Conservation (phyloP, 2,888 invertebrate genomes). For the Listrodromus nycthemerus region DNA sequence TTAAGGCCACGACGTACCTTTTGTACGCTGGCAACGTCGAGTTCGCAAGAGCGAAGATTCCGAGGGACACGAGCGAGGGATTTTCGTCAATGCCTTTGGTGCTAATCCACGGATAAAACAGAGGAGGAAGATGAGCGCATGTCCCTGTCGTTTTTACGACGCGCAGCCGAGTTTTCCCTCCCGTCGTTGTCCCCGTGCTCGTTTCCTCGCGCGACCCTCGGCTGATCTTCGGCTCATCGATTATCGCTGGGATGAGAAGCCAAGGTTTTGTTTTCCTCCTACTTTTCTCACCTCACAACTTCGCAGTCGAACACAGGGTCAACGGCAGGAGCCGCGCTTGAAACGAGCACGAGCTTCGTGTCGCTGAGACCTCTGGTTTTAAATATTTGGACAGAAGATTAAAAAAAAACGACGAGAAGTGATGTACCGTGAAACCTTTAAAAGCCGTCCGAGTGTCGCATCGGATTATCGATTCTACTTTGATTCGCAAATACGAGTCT, state of each 20-base stretch:
- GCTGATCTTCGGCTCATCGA: conserved; percentile 48
- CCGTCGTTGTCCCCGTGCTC: conserved; percentile 25
- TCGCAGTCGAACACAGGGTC: conserved; percentile 35
- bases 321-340: conserved; percentile 6
- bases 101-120: conserved; percentile 8
- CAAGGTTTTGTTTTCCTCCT: conserved; percentile 16
- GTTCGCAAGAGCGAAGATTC: conserved; percentile 49
- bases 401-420: neutral
- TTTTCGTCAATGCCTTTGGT: conserved; percentile 29
- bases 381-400: conserved; percentile 3
- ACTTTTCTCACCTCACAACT: neutral
- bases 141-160: conserved; percentile 60
- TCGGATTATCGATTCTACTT: conserved; percentile 22
- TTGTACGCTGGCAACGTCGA: conserved; percentile 36
- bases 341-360: neutral
- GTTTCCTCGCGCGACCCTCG: conserved; percentile 14
- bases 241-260: conserved; percentile 41
- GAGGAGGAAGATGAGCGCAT: neutral
- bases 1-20: conserved; percentile 35
- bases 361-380: neutral
- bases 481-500: neutral
- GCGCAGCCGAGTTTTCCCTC: conserved; percentile 35
- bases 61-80: conserved; percentile 31
- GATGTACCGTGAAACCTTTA: neutral
- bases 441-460: neutral